Evolutionary conservation across 2,113 vertebrate genomes (phyloP).

Genomic region (Anolis sagrei): DNA sequence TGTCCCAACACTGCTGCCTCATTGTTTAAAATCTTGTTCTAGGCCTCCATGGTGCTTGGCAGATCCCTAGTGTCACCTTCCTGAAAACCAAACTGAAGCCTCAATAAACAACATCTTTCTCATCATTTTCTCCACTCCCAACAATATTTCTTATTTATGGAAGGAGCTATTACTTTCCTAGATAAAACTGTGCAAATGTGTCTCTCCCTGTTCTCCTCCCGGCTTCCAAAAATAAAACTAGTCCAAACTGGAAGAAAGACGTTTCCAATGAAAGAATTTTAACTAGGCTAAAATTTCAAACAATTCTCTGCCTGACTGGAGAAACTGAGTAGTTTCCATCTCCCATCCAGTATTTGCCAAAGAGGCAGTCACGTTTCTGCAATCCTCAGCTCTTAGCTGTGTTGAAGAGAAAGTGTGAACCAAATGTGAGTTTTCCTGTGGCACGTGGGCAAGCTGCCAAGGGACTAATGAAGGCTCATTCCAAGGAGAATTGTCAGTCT

Average conservation of each 20-base stretch:
- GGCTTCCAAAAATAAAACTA: neutral
- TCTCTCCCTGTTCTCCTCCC: neutral
- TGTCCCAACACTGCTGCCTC: neutral
- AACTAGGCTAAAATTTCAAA: slow-evolving; percentile 28
- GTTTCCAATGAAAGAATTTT: slow-evolving; percentile 14
- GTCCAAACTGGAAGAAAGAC: neutral
- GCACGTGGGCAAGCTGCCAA: neutral
- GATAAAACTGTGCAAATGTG: no score
- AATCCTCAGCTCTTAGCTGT: slow-evolving; percentile 4
- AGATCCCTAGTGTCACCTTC: neutral
- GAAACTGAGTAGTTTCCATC: slow-evolving; percentile 23
- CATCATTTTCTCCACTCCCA: neutral
- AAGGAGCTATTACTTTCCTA: neutral
- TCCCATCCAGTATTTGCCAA: neutral
- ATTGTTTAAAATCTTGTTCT: neutral
- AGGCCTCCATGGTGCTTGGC: neutral
- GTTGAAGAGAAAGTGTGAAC: neutral
- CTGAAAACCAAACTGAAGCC: neutral
- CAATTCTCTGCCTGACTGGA: slow-evolving; percentile 27
- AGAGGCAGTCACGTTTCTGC: neutral
- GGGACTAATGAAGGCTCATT: slow-evolving; percentile 4
- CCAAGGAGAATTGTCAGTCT: neutral
- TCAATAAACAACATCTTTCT: neutral
- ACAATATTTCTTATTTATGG: neutral
- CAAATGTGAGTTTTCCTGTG: neutral